phyloP scores from a whole-genome alignment of 2,113 vertebrate species.

The Ifrita kowaldi region DNA sequence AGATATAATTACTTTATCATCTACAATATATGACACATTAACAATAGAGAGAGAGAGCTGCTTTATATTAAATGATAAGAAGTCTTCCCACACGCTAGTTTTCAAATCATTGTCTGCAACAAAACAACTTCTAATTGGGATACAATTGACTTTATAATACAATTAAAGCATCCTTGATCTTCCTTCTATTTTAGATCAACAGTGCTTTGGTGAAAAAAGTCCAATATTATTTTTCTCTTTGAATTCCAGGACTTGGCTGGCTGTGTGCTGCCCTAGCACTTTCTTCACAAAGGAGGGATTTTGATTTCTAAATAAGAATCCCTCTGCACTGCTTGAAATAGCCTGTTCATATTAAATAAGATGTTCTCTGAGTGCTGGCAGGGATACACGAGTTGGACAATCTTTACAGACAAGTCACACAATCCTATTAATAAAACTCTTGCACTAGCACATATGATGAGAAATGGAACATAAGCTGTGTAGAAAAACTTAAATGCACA shows the following conservation, averaged over 20 bases:
- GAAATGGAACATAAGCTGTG: not conserved
- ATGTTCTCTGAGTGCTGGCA: not conserved
- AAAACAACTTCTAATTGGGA: not conserved
- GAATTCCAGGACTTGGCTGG: not conserved
- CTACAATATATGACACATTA: not conserved
- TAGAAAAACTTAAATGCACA: not conserved
- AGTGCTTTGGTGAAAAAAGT: not conserved
- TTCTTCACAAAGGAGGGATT: not conserved
- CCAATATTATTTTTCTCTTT: not conserved
- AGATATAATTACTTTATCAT: not conserved
- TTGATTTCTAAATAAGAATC: not conserved
- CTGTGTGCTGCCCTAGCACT: accelerated
- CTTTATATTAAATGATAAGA: not conserved
- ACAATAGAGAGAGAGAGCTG: not conserved
- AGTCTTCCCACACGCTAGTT: not conserved
- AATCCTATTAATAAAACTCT: not conserved
- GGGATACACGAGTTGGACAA: not conserved
- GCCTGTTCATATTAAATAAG: not conserved
- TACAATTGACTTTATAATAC: not conserved
- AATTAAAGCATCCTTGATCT: not conserved
- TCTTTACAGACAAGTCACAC: not conserved
- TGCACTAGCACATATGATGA: not conserved
- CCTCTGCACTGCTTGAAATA: not conserved
- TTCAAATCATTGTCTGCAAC: not conserved
- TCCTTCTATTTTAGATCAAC: not conserved